phyloP scores from a whole-genome alignment of 2,888 invertebrate species.

The Ceriagrion tenellum region DNA sequence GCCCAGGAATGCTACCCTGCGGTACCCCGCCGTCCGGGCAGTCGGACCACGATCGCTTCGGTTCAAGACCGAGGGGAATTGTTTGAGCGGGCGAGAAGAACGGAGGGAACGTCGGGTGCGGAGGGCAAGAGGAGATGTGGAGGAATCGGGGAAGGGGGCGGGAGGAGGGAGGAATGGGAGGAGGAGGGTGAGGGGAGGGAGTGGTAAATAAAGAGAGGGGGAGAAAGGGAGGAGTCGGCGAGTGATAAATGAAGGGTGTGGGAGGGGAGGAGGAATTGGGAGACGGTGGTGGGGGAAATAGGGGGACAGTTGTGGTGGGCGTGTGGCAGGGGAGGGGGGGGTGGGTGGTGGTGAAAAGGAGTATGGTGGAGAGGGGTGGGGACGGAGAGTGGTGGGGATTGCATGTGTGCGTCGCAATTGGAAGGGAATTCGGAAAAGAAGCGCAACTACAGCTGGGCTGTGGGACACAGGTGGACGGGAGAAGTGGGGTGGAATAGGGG shows the following conservation, averaged over 20 bases:
- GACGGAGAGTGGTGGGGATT: background rate
- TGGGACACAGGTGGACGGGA: slow-evolving; percentile 61
- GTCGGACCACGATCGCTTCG: background rate
- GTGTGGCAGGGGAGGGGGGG: background rate
- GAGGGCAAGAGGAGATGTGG: slow-evolving; percentile 11
- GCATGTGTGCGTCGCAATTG: slow-evolving; percentile 25
- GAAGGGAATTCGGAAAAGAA: slow-evolving; percentile 54
- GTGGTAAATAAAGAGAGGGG: background rate
- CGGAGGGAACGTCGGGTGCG: slow-evolving; percentile 20
- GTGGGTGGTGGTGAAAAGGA: background rate
- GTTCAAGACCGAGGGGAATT: slow-evolving; percentile 36
- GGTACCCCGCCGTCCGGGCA: background rate
- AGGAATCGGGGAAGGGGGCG: background rate
- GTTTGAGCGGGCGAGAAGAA: slow-evolving; percentile 6
- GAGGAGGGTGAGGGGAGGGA: background rate
- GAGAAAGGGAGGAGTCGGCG: background rate
- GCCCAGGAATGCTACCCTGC: background rate
- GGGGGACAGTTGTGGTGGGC: background rate
- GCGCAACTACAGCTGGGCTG: slow-evolving; percentile 55
- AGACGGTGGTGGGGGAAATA: background rate
- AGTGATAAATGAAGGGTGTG: background rate
- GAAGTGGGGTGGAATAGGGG: slow-evolving; percentile 1
- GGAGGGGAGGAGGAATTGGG: background rate
- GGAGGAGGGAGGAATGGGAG: background rate
- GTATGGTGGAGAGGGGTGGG: background rate